phyloP scores from a whole-genome alignment of 1,140 invertebrate genomes.

The Pseudobourletiella spinata region DNA sequence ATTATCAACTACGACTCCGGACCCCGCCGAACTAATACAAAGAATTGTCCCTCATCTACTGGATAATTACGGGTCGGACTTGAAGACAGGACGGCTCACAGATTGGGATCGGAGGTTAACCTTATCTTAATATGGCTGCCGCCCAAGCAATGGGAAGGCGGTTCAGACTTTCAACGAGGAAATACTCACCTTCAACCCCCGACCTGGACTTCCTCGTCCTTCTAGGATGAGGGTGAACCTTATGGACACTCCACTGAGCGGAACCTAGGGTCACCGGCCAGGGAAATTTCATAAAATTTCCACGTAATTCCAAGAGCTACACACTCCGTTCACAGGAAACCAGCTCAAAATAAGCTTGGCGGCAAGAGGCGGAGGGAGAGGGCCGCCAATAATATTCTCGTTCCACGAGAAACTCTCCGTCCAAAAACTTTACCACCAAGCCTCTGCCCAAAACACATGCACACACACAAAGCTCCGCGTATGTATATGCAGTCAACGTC shows the following conservation, averaged over 20 bases:
- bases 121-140: slow-evolving; percentile 18
- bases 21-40: too few relatives aligned
- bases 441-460: too few relatives aligned
- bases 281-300: neutral
- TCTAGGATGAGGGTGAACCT: too few relatives aligned
- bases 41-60: too few relatives aligned
- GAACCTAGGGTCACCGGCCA: neutral
- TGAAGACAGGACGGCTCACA: neutral
- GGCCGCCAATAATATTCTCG: neutral
- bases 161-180: neutral
- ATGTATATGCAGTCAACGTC: too few relatives aligned
- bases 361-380: neutral
- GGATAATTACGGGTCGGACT: neutral
- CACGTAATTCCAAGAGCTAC: neutral
- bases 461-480: too few relatives aligned
- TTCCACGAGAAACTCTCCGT: neutral
- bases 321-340: neutral
- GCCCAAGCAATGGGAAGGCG: slow-evolving; percentile 14
- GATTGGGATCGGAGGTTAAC: slow-evolving; percentile 9
- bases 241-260: too few relatives aligned
- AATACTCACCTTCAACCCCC: neutral
- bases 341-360: neutral
- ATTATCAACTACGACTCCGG: too few relatives aligned
- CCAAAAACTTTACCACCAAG: too few relatives aligned
- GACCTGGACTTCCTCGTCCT: neutral